These are phyloP conservation scores for Plestiodon gilberti DNA, from an alignment of 2,113 vertebrate species.

Conservation along the genomic window DNA sequence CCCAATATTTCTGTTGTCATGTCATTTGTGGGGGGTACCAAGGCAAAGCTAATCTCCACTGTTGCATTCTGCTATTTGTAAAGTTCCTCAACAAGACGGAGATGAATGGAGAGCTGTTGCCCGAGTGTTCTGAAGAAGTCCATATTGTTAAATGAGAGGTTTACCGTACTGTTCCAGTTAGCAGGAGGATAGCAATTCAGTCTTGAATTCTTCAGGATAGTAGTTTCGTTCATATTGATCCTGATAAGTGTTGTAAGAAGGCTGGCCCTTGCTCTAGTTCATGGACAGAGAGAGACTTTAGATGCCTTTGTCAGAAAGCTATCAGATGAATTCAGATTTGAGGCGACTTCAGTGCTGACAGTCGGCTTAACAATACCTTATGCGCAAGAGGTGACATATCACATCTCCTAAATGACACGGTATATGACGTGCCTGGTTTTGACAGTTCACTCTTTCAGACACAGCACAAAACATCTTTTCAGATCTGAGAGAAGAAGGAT, in stretches of 20 bases:
- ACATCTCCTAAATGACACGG: not conserved
- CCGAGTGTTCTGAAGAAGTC: not conserved
- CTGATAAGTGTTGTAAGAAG: not conserved
- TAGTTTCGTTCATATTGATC: not conserved
- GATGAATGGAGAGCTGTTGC: not conserved
- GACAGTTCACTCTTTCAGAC: not conserved
- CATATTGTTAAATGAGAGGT: not conserved
- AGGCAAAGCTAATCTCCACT: not conserved
- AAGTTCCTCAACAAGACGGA: not conserved
- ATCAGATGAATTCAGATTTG: slow-evolving; percentile 2
- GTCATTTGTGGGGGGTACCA: not conserved
- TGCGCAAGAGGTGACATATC: not conserved
- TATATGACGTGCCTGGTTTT: not conserved
- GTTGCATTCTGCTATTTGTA: not conserved
- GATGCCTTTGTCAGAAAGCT: not conserved
- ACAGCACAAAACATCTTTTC: not conserved
- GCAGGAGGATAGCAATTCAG: not conserved
- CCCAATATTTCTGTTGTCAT: not conserved
- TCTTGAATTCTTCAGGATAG: not conserved
- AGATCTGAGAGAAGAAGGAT: not conserved
- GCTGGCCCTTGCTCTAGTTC: not conserved
- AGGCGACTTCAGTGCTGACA: not conserved
- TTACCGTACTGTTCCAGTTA: not conserved
- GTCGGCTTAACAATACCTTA: not conserved
- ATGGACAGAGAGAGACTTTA: rapidly evolving